Base-by-base conservation (phyloP, 2,888 invertebrate species). In the Cerastis rubricosa region DNA sequence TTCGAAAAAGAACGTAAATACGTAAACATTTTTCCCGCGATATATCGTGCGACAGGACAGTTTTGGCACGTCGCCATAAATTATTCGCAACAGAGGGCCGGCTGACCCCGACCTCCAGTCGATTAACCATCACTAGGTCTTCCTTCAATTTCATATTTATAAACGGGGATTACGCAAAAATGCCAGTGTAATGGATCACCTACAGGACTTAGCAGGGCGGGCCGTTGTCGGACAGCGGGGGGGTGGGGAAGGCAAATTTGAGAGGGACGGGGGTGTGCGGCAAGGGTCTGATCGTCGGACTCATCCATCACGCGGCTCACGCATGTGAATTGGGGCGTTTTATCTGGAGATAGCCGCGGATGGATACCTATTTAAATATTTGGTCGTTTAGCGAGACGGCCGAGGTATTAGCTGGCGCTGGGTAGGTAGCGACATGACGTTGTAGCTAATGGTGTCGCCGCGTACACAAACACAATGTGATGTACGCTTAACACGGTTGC, bases 91-190 rank as follows among this genome's bases (percentile, higher is more conserved):
- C 92, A 91, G 91, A 93, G 94, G 93, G 93, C 91, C 89, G 87
- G 85, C 89, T 93, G 95, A 94, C 96, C 96, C 95, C 96, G 95
- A 95, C 95, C 96, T 96, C 93, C 94, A 96, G 95, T 96, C 96
- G 96, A 96, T 96, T 96, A 96, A 96, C 93, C 96, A 96, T 96
- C 95, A 94, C 94, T 93, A 93, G 95, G 93, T 95, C 95, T 96
- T 96, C 96, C 95, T 95, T 95, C 96, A 96, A 96, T 95, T 96
- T 96, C 96, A 96, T 96, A 96, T 96, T 96, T 96, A 96, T 96
- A 96, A 95, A 96, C 96, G 96, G 92, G 96, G 96, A 95, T 96
- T 96, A 96, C 96, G 96, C 95, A 96, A 96, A 96, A 96, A 96
- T 95, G 95, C 94, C 95, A 93, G 94, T 92, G 95, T 96, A 96